A percentile compares a stretch with the other conserved stretches of the same genome.
These are phyloP conservation scores for Lota lota DNA, from an alignment of 2,113 vertebrate genomes.

Conservation along the genomic window DNA sequence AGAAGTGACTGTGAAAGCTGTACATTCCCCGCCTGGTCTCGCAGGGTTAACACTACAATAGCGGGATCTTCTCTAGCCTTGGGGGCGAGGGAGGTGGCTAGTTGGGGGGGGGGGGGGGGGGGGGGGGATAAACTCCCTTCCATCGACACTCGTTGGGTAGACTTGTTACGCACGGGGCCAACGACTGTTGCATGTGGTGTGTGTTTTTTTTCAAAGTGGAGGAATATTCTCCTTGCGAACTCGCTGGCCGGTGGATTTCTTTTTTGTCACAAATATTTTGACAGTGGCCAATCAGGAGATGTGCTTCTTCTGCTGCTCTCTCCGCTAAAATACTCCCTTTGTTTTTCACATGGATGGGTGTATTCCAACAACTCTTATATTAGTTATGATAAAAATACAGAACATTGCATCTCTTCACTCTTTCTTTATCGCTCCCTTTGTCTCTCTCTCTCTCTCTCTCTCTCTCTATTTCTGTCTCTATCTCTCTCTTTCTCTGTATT, in stretches of 20 bases:
- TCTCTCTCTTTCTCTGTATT: not conserved
- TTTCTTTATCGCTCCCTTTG: not conserved
- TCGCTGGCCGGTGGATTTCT: conserved; percentile 70
- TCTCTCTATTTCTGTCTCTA: not conserved
- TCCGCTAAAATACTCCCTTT: not conserved
- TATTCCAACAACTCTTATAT: too few relatives aligned
- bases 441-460: not conserved
- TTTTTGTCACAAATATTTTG: conserved; percentile 72
- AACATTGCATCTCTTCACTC: too few relatives aligned
- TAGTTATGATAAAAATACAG: too few relatives aligned
- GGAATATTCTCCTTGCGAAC: not conserved
- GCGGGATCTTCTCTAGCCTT: conserved; percentile 81
- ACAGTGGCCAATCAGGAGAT: conserved; percentile 68
- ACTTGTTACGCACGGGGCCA: conserved; percentile 74
- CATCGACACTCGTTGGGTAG: conserved; percentile 75
- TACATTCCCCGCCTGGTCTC: conserved; percentile 84
- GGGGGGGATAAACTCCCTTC: conserved; percentile 78
- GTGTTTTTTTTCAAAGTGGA: conserved; percentile 54
- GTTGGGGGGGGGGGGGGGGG: conserved; percentile 26
- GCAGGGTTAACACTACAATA: conserved; percentile 81
- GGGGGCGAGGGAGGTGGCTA: conserved; percentile 49
- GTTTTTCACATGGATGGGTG: too few relatives aligned
- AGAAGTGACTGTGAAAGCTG: conserved; percentile 83
- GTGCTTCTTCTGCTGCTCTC: conserved; percentile 22
- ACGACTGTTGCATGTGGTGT: conserved; percentile 41